phyloP scores from a whole-genome alignment of 2,797 vertebrate genomes.

The Mus caroli region DNA sequence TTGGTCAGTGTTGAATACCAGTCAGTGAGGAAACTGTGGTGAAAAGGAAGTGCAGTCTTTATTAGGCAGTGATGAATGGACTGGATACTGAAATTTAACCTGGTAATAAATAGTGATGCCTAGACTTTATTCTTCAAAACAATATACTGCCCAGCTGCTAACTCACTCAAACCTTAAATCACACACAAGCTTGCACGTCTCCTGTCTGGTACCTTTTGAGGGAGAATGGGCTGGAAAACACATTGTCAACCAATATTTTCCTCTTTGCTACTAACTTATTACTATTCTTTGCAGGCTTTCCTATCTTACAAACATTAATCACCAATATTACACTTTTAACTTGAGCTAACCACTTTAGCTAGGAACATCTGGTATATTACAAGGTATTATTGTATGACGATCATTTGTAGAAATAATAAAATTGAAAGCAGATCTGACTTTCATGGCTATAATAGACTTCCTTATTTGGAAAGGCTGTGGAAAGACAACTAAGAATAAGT shows the following conservation, averaged over 20 bases:
- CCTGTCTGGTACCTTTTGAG: conserved; percentile 48
- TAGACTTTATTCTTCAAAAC: conserved; percentile 74
- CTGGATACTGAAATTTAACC: conserved; percentile 76
- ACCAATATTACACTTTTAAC: conserved; percentile 62
- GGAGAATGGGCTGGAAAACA: conserved; percentile 72
- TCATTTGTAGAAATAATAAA: conserved; percentile 73
- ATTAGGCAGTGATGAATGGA: conserved; percentile 69
- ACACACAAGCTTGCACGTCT: conserved; percentile 48
- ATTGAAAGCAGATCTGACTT: conserved; percentile 61
- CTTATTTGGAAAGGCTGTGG: conserved; percentile 55
- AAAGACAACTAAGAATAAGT: conserved; percentile 55
- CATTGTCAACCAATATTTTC: conserved; percentile 56
- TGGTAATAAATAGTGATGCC: conserved; percentile 68
- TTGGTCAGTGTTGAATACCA: conserved; percentile 4
- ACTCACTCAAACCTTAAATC: conserved; percentile 77
- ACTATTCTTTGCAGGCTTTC: conserved; percentile 59
- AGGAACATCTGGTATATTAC: conserved; percentile 52
- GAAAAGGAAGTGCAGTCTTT: conserved; percentile 65
- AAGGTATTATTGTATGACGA: conserved; percentile 47
- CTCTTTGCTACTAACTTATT: conserved; percentile 69
- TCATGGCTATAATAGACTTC: conserved; percentile 52
- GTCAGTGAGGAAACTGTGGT: conserved; percentile 52
- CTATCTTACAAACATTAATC: conserved; percentile 64
- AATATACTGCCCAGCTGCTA: conserved; percentile 70
- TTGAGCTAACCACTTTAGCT: conserved; percentile 48